phyloP scores from a whole-genome alignment of 92 coral and sea anemone genomes.

The Hydrozoanthus gracilis region DNA sequence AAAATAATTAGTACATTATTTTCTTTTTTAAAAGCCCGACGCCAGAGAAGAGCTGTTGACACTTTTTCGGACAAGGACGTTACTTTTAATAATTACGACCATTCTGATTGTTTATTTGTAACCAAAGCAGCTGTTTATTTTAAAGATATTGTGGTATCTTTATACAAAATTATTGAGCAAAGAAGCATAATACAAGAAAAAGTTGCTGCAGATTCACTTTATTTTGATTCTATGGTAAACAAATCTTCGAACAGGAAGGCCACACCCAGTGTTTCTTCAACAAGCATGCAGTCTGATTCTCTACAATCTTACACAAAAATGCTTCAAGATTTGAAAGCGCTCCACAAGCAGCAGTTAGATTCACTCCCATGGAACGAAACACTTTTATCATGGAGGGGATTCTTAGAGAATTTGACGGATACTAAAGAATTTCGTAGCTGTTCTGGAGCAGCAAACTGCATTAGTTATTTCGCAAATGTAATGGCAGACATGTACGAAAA shows the following conservation, averaged over 20 bases:
- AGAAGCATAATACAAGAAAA: not conserved
- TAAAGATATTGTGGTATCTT: conserved; percentile 32
- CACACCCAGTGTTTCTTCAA: not conserved
- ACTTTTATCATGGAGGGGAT: conserved; percentile 24
- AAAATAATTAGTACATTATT: conserved; percentile 28
- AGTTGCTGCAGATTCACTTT: conserved; percentile 19
- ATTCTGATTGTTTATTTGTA: conserved; percentile 29
- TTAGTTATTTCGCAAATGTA: conserved; percentile 45
- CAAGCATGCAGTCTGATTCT: not conserved
- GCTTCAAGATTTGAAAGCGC: not conserved
- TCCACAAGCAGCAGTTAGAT: not conserved
- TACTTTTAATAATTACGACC: not conserved
- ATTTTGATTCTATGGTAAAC: not conserved
- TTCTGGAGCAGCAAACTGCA: conserved; percentile 60
- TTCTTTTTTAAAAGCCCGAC: not conserved
- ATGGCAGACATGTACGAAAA: conserved; percentile 55
- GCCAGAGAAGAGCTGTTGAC: not conserved
- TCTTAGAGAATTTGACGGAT: conserved; percentile 20
- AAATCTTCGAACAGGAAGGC: not conserved
- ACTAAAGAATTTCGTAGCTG: conserved; percentile 34
- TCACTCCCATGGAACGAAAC: conserved; percentile 25
- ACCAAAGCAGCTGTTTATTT: conserved; percentile 36
- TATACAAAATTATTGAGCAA: conserved; percentile 8
- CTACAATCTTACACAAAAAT: not conserved
- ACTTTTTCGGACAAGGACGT: not conserved